Evolutionary conservation across 2,797 vertebrate species (phyloP).

Genomic region (Rhabdomys pumilio): DNA sequence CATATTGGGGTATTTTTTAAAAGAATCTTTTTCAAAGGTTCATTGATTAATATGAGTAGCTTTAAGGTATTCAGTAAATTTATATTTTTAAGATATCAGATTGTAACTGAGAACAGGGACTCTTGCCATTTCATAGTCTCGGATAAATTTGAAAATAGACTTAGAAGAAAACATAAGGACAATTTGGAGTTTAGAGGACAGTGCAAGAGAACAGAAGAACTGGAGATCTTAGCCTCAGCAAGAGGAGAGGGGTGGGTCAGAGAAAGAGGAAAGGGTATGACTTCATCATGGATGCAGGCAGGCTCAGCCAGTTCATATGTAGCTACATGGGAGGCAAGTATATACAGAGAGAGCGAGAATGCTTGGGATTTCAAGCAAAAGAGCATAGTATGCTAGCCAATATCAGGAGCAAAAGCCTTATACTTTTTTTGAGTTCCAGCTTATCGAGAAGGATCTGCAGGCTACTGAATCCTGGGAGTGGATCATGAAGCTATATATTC

Average conservation of each 20-base stretch:
- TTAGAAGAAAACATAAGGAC: neutral
- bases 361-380: neutral
- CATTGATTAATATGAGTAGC: neutral
- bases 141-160: neutral
- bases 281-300: neutral
- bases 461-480: neutral
- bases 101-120: neutral
- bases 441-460: neutral
- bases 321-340: neutral
- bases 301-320: neutral
- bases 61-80: slow-evolving; percentile 21
- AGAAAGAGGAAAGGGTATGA: neutral
- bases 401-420: neutral
- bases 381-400: neutral
- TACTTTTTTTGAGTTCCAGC: neutral
- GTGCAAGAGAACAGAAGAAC: neutral
- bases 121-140: neutral
- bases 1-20: neutral
- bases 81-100: slow-evolving; percentile 16
- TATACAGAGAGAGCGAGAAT: neutral
- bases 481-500: neutral
- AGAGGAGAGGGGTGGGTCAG: neutral
- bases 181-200: neutral
- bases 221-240: neutral
- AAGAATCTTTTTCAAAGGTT: neutral